Conservation (phyloP, 2,888 invertebrate genomes). For the Dendrolimus pini region DNA sequence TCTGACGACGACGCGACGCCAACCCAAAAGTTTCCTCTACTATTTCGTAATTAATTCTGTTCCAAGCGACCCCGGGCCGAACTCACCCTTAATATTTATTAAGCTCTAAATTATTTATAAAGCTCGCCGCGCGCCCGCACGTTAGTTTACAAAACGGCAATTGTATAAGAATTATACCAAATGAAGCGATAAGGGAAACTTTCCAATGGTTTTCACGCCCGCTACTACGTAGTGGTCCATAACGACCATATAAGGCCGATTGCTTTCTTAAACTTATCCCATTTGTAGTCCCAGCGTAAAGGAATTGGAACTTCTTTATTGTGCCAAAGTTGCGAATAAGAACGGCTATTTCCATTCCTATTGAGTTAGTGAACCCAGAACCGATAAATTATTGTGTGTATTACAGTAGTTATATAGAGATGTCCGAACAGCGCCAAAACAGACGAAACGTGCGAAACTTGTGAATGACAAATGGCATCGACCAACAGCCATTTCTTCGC, state of each 20-base stretch:
- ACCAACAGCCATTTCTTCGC: constrained; percentile 26
- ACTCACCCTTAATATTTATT: constrained; percentile 19
- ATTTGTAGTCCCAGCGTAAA: constrained; percentile 61
- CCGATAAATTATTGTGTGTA: constrained; percentile 44
- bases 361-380: constrained; percentile 44
- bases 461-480: constrained; percentile 33
- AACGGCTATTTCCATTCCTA: constrained; percentile 65
- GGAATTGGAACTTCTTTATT: constrained; percentile 69
- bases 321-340: constrained; percentile 62
- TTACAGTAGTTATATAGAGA: background rate
- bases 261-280: constrained; percentile 74
- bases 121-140: constrained; percentile 20
- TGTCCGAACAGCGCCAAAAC: background rate
- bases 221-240: constrained; percentile 59
- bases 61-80: constrained; percentile 39
- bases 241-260: constrained; percentile 73
- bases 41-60: constrained; percentile 70
- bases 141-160: constrained; percentile 27
- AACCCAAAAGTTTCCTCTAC: constrained; percentile 59
- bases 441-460: constrained; percentile 29
- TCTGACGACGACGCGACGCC: constrained; percentile 47
- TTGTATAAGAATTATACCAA: constrained; percentile 50
- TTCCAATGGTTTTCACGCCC: constrained; percentile 63
- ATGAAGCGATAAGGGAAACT: constrained; percentile 61
- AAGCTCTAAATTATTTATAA: constrained; percentile 33